Evolutionary conservation across 2,797 vertebrate genomes (phyloP).

Genomic region (Lithobates sylvaticus): DNA sequence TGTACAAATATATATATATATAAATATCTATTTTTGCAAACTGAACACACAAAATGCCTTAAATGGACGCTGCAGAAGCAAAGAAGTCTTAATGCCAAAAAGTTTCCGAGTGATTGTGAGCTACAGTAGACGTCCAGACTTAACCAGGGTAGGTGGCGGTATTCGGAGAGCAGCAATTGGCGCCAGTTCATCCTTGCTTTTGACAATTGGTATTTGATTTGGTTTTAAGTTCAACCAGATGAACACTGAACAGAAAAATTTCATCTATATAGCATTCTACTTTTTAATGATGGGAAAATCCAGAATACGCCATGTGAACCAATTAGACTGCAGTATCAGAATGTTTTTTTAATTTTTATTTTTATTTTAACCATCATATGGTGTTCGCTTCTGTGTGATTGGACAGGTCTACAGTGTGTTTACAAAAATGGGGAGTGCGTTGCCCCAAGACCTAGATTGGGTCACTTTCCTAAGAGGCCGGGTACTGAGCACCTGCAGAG

Average conservation of each 20-base stretch:
- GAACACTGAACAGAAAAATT: neutral
- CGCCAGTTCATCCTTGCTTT: neutral
- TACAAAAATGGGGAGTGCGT: too few species aligned
- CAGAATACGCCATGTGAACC: neutral
- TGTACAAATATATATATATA: conserved; percentile 80
- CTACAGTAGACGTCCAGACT: neutral
- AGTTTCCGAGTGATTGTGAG: conserved; percentile 50
- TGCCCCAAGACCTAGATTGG: too few species aligned
- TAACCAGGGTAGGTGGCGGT: neutral
- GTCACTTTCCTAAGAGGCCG: too few species aligned
- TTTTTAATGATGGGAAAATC: neutral
- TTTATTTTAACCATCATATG: neutral
- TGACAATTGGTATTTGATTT: neutral
- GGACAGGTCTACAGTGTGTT: neutral
- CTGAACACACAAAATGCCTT: conserved; percentile 93
- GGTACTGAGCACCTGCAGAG: too few species aligned
- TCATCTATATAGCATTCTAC: neutral
- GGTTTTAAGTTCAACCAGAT: neutral
- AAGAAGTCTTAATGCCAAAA: conserved; percentile 84
- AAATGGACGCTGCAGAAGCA: conserved; percentile 76
- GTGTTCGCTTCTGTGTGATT: too few species aligned
- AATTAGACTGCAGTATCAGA: neutral
- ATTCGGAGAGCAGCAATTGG: neutral
- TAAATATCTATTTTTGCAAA: conserved; percentile 87
- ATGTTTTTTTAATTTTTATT: neutral